Base-by-base conservation (phyloP, 2,797 vertebrate genomes). In the Tenualosa thibaudeaui region DNA sequence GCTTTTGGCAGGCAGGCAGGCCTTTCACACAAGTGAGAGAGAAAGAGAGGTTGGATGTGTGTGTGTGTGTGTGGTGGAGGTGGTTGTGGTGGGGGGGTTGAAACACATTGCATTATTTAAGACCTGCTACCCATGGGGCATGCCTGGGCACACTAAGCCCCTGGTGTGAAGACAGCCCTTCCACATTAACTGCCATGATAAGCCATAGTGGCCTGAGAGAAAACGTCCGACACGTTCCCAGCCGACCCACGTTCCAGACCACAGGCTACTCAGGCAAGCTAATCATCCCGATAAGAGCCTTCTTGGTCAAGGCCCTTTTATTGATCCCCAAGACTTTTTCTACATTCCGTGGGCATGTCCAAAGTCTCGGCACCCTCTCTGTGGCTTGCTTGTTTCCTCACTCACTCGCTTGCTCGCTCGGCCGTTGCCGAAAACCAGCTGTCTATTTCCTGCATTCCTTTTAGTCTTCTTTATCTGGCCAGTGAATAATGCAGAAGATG, bases 131-230 rank as follows among this genome's bases (percentile, higher is more conserved):
- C 71, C 71, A 78, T 78, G 71, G 71, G 71, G 71, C 40, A 78
- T 78, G 71, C 37, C 40, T 43, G 40, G 40, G 40, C 46, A 40
- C 71, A 78, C 71, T 78, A 78, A 78, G 71, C 71, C 40, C 71
- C 71, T 40, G 19, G 71, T 75, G 68, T 13, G 68, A 78, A 78
- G 71, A 78, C 71, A 78, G 71, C 71, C 71, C 71, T 78, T 78
- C 71, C 71, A 78, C 71, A 78, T 78, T 78, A 78, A 78, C 71
- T 78, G 71, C 40, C 71, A 78, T 12, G 71, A 78, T 78, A 78
- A 78, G 71, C 40, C 71, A 43, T 46, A 78, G 17, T 46, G 37
- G 71, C 40, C 71, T 9, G 50, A 51, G 50, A 9, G 71, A 46
- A 40, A 46, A 46, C 71, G 6, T 46, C 71, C 71, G 6, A 2